Conservation (phyloP, 2,888 invertebrate genomes). For the Drosophila villosipedis region DNA sequence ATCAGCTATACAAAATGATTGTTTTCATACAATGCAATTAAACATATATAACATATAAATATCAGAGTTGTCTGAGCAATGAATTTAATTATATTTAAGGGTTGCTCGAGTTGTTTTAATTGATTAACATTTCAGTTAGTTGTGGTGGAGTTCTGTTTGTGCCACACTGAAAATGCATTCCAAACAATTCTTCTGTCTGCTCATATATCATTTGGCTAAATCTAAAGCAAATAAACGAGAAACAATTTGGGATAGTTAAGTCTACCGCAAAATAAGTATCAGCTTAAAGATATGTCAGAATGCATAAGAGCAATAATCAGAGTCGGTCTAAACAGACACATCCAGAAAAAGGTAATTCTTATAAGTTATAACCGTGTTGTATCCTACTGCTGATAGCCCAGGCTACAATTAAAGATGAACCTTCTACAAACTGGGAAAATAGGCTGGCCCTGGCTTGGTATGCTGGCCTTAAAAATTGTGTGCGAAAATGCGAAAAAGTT, state of each 20-base stretch:
- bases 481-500: conserved; percentile 61
- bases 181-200: conserved; percentile 16
- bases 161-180: conserved; percentile 1
- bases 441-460: conserved; percentile 14
- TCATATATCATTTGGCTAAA: conserved; percentile 17
- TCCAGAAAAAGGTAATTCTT: conserved; percentile 28
- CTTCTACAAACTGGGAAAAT: conserved; percentile 23
- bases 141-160: neutral
- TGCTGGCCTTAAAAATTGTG: conserved; percentile 49
- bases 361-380: conserved; percentile 35
- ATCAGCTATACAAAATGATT: conserved; percentile 28
- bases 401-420: conserved; percentile 67
- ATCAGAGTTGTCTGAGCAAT: neutral
- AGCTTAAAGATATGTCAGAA: conserved; percentile 65
- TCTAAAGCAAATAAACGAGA: conserved; percentile 47
- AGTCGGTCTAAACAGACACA: conserved; percentile 53
- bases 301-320: conserved; percentile 61
- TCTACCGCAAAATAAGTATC: conserved; percentile 63
- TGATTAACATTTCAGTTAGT: neutral
- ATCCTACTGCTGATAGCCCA: conserved; percentile 66
- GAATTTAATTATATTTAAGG: neutral
- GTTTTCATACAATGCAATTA: conserved; percentile 3
- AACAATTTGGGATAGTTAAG: conserved; percentile 54
- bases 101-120: neutral
- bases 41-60: neutral